Evolutionary conservation across 2,888 invertebrate species (phyloP), one percentile per base, ranked within the genome.

Genomic region (Yponomeuta malinellus): DNA sequence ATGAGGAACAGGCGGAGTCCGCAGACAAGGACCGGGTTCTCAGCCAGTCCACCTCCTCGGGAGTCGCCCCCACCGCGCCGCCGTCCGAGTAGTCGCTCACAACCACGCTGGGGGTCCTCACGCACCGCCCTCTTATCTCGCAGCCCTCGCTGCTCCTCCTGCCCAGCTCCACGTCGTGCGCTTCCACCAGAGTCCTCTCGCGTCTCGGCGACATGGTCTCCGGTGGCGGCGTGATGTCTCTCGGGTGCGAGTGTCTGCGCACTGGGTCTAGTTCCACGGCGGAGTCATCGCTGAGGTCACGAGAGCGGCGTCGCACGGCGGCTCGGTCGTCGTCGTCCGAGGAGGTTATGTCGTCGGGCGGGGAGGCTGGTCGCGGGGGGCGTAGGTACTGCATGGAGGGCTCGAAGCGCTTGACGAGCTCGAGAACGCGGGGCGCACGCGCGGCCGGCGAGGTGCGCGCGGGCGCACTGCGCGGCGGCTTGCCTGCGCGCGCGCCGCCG

Each of bases 1-100:
- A 95, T 2, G 95, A 95, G 9, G 96, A 96, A 80, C 96, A 96
- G 73, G 95, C 95, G 1, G 96, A 96, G 71, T 94, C 94, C 0
- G 95, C 94, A 15, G 94, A 94, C 74, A 93, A 87, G 0, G 93
- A 88, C 70, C 93, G 79, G 71, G 92, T 82, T 63, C 92, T 76
- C 75, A 92, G 78, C 92, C 92, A 91, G 77, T 87, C 81, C 75
- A 88, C 89, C 76, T 91, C 92, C 77, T 90, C 91, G 71, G 85
- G 85, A 0, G 90, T 89, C 3, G 90, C 91, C 4, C 92, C 92
- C 10, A 89, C 90, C 1, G 87, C 89, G 48, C 87, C 81, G 0
- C 89, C 96, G 79, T 97, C 97, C 0, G 96, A 96, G 80, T 97
- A 97, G 83, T 97, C 97, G 79, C 96, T 97, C 65, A 97, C 96